phyloP scores from a whole-genome alignment of 2,113 vertebrate genomes.

The Gracilinanus agilis region DNA sequence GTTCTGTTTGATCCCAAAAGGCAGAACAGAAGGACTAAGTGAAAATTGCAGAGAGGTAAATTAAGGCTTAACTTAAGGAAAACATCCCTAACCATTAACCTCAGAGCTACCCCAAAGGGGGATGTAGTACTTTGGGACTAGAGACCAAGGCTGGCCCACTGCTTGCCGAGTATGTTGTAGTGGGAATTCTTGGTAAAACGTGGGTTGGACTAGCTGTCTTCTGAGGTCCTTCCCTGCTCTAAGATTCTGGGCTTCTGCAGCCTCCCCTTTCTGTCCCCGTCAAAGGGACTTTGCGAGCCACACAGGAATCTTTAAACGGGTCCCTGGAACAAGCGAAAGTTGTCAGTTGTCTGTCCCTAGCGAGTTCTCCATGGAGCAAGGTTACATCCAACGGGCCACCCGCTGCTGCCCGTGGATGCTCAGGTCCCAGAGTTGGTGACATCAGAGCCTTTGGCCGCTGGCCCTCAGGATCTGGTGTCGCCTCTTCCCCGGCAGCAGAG shows the following conservation, averaged over 20 bases:
- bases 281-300: not conserved
- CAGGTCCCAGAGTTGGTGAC: constrained; percentile 16
- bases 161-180: not conserved
- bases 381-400: not conserved
- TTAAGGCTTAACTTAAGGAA: not conserved
- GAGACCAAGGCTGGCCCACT: not conserved
- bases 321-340: not conserved
- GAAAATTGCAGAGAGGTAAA: not conserved
- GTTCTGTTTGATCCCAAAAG: not conserved
- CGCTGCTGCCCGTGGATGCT: constrained; percentile 4
- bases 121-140: too few relatives aligned
- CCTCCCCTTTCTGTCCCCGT: not conserved
- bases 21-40: not conserved
- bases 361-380: not conserved
- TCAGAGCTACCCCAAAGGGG: not conserved
- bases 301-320: not conserved
- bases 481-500: constrained; percentile 42
- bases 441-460: constrained; percentile 55
- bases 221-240: not conserved
- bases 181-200: not conserved
- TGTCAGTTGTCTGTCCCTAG: not conserved
- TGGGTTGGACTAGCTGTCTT: not conserved
- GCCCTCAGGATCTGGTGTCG: constrained; percentile 57
- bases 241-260: not conserved
- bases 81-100: not conserved